Base-by-base conservation (phyloP, 2,797 vertebrate species). In the Vespertilio murinus region DNA sequence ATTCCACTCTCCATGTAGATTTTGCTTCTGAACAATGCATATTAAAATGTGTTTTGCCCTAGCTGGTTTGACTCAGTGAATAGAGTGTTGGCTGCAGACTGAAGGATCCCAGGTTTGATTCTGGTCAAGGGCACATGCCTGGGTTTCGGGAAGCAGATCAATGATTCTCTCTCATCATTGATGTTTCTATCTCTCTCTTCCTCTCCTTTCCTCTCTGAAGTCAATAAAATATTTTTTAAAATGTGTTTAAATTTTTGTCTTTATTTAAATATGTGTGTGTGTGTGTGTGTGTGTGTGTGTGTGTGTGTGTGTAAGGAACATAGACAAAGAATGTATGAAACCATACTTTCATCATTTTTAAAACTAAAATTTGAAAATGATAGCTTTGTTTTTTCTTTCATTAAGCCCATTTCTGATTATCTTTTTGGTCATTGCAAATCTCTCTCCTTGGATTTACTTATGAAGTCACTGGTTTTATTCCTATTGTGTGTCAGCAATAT, bases 251-350 rank as follows among this genome's bases (percentile, higher is more conserved):
- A 65, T 79, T 82, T 91, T 86, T 80, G 7, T 4, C 11, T 96
- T 88, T 91, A 78, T 84, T 78, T 81, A 65, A 96, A 81, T 56
- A 25, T n/a, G n/a, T n/a, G n/a, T n/a, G n/a, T n/a, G n/a, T n/a
- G n/a, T n/a, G n/a, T n/a, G n/a, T n/a, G n/a, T n/a, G n/a, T n/a
- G n/a, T n/a, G n/a, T n/a, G n/a, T n/a, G n/a, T n/a, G n/a, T n/a
- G n/a, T n/a, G n/a, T n/a, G n/a, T n/a, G n/a, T n/a, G n/a, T n/a
- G n/a, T n/a, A 91, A 67, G 45, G 1, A 89, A 81, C 33, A 82
- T 45, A 85, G 42, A 65, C 18, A 54, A 87, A 4, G 4, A 69
- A 45, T 79, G 22, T 69, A 91, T 77, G 7, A 28, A 14, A 90
- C 1, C 78, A 2, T 9, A 49, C 6, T 80, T 91, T 33, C 9